Conservation (phyloP, 2,888 invertebrate genomes). For the Dasypolia templi region DNA sequence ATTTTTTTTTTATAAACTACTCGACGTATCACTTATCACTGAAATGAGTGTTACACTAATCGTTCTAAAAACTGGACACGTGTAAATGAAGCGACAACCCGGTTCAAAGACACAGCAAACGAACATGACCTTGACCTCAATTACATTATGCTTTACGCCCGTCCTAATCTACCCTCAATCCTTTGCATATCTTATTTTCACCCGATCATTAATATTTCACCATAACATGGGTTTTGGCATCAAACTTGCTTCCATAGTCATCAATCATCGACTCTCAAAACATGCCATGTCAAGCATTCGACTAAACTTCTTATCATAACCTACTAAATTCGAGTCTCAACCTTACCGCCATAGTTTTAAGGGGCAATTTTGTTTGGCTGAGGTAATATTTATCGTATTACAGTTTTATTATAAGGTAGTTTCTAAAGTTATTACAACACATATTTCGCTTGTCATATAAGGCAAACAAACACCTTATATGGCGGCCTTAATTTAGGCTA, state of each 20-base stretch:
- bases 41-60: too few relatives aligned
- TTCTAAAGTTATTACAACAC: conserved; percentile 52
- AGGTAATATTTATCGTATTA: conserved; percentile 32
- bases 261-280: conserved; percentile 62
- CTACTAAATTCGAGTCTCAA: conserved; percentile 30
- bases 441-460: conserved; percentile 49
- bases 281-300: conserved; percentile 28
- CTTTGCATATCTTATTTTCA: conserved; percentile 32
- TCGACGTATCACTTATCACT: too few relatives aligned
- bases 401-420: conserved; percentile 46
- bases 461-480: conserved; percentile 32
- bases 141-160: conserved; percentile 1
- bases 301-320: conserved; percentile 10
- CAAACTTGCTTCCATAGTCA: conserved; percentile 46
- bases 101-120: background rate
- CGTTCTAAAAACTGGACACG: too few relatives aligned
- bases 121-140: conserved; percentile 10
- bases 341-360: conserved; percentile 6
- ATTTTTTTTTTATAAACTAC: too few relatives aligned
- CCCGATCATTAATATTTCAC: conserved; percentile 53
- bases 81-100: background rate
- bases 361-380: conserved; percentile 7
- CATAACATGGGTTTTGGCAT: conserved; percentile 45
- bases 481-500: conserved; percentile 14
- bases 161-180: conserved; percentile 9